These are phyloP conservation scores for Congeria kusceri DNA, from an alignment of 2,888 invertebrate genomes.

Conservation along the genomic window DNA sequence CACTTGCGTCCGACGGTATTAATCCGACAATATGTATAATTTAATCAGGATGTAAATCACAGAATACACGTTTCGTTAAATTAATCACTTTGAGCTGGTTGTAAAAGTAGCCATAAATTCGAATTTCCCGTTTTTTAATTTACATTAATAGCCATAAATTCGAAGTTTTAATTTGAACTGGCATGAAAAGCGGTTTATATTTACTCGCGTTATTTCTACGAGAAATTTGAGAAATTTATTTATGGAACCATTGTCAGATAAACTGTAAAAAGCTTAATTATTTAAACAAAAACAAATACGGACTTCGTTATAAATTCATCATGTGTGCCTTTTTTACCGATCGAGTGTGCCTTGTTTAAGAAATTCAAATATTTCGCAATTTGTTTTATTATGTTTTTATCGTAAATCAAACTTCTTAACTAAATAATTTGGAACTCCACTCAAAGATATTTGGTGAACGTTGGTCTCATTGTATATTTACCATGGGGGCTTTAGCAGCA, in stretches of 20 bases:
- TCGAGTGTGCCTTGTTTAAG: too few relatives aligned
- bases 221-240: conserved; percentile 18
- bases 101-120: conserved; percentile 49
- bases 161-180: conserved; percentile 1
- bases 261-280: conserved; percentile 31
- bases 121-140: conserved; percentile 32
- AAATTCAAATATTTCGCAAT: too few relatives aligned
- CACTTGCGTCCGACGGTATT: background rate
- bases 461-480: too few relatives aligned
- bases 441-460: too few relatives aligned
- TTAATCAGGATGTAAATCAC: conserved; percentile 43
- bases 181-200: conserved; percentile 5
- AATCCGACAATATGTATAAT: conserved; percentile 47
- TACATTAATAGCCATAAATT: conserved; percentile 6
- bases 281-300: conserved; percentile 44
- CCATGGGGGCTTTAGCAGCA: too few relatives aligned
- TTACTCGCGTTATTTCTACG: conserved; percentile 13
- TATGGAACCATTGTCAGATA: conserved; percentile 16
- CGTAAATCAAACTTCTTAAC: too few relatives aligned
- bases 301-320: too few relatives aligned
- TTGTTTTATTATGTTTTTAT: too few relatives aligned
- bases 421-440: too few relatives aligned
- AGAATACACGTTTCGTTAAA: conserved; percentile 18
- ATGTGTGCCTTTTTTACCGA: too few relatives aligned
- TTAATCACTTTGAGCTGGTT: conserved; percentile 40